Evolutionary conservation across 2,113 vertebrate species (phyloP).

Genomic region (Corythoichthys haematopterus): DNA sequence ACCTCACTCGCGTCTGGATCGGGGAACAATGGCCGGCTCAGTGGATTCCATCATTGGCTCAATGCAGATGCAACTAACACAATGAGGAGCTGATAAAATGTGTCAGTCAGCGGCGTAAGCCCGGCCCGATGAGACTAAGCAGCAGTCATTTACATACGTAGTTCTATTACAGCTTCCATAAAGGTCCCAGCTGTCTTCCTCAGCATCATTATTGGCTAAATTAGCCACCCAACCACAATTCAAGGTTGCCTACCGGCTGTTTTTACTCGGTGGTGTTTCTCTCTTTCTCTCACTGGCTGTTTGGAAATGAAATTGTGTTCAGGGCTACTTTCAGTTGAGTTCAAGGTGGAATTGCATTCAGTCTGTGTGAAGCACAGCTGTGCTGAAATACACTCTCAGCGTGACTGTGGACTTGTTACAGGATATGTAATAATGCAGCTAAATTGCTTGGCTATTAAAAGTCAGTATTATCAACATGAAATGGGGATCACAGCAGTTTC

Average conservation of each 20-base stretch:
- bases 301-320: constrained; percentile 38
- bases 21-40: constrained; percentile 49
- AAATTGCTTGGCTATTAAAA: constrained; percentile 8
- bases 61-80: constrained; percentile 33
- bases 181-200: constrained; percentile 67
- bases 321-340: constrained; percentile 9
- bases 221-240: constrained; percentile 46
- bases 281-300: constrained; percentile 2
- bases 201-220: constrained; percentile 65
- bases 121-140: constrained; percentile 44
- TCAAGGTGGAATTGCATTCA: constrained; percentile 1
- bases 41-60: constrained; percentile 61
- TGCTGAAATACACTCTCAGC: background rate
- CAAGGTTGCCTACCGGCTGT: constrained; percentile 37
- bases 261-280: constrained; percentile 38
- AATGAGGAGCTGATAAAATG: constrained; percentile 62
- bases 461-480: background rate
- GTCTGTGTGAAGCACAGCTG: constrained; percentile 12
- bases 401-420: background rate
- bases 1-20: constrained; percentile 23
- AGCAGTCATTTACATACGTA: constrained; percentile 58
- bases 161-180: constrained; percentile 59
- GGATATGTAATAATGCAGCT: background rate
- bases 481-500: background rate
- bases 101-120: constrained; percentile 60